A percentile compares a stretch with the other conserved stretches of the same genome.
These are phyloP conservation scores for Erpobdella octoculata DNA, from an alignment of 2,888 invertebrate genomes.

Conservation along the genomic window DNA sequence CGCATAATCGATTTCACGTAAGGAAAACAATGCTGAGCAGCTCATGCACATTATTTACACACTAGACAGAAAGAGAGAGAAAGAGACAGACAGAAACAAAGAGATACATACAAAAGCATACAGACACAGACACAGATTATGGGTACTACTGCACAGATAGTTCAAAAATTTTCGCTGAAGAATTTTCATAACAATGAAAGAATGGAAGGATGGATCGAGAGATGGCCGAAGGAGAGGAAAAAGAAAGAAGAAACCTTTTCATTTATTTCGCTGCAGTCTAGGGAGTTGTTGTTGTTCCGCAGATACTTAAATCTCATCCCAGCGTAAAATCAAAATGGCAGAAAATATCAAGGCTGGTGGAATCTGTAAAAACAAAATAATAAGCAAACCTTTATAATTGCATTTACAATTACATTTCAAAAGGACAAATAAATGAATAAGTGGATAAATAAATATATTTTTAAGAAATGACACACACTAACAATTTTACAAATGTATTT, in stretches of 20 bases:
- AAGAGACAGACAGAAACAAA: no score
- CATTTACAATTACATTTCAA: no score
- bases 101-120: not conserved
- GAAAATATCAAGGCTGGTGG: constrained; percentile 22
- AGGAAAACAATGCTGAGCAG: not conserved
- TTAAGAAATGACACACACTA: no score
- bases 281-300: not conserved
- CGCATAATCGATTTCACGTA: no score
- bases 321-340: not conserved
- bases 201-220: not conserved
- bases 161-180: no score
- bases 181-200: not conserved
- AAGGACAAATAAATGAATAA: no score
- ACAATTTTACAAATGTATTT: no score
- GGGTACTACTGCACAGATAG: not conserved
- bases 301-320: no score
- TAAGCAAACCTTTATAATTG: no score
- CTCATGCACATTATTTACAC: not conserved
- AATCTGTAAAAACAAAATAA: constrained; percentile 5
- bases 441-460: no score
- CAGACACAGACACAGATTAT: not conserved
- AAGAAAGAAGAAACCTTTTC: not conserved
- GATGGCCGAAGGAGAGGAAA: not conserved
- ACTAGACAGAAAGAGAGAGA: no score
- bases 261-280: not conserved